Evolutionary conservation across 1,140 invertebrate species (phyloP), one percentile per base, ranked within the genome.

Genomic region (Drosophila pachea): DNA sequence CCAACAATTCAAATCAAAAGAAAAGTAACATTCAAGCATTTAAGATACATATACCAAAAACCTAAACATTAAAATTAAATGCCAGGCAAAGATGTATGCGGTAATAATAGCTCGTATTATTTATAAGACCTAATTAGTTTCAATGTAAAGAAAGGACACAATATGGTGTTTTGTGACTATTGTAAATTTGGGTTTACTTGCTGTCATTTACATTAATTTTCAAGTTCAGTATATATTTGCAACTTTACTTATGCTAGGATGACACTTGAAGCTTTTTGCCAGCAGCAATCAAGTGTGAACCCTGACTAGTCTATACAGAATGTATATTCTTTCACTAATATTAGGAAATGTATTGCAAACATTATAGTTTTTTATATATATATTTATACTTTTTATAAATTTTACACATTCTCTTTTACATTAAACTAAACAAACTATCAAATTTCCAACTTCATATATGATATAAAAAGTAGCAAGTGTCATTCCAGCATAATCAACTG

Each of bases 21-120:
- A 1, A 38, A 47, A 33, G 48, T 35, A 66, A 45, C 47, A 29
- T 59, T 42, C 59, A 65, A 58, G 75, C 75, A 82, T 78, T 83
- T 78, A 82, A 71, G 59, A 62, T 68, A 61, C 53, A 73, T 52
- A 78, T 75, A 82, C 79, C 79, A 84, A 84, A 84, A 68, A 71
- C 36, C n/a, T 56, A 63, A 54, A 45, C 56, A 56, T 36, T 50
- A 43, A 43, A n/a, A 7, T 43, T 43, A 7, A 65, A 29, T 61
- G 52, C 32, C 58, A 49, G 53, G 35, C 65, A 67, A 65, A 35
- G 52, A 72, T 45, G 31, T 45, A 32, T 58, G 65, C 71, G 64
- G 56, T 60, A 78, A 58, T 75, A 78, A 58, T 75, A 78, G 78
- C 67, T 76, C 22, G 56, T 69, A 76, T 63, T 81, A 73, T 48